Evolutionary conservation across 2,888 invertebrate genomes (phyloP).

Genomic region (Leucophora obtusa): DNA sequence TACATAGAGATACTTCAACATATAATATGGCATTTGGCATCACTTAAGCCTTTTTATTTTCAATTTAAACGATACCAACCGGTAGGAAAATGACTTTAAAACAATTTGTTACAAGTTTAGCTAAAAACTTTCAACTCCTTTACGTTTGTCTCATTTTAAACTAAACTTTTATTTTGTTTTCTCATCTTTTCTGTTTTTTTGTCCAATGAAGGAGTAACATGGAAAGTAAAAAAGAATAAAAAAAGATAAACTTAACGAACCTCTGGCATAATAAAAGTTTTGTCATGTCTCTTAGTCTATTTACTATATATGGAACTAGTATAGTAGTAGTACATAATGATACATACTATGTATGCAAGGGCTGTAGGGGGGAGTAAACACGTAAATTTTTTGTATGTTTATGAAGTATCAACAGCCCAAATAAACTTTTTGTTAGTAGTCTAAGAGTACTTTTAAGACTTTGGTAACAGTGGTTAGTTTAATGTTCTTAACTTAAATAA

Average conservation of each 20-base stretch:
- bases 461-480: slow-evolving; percentile 56
- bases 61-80: slow-evolving; percentile 59
- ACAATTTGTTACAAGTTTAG: slow-evolving; percentile 56
- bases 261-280: slow-evolving; percentile 58
- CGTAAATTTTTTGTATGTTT: slow-evolving; percentile 30
- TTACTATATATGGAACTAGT: not conserved
- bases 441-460: slow-evolving; percentile 52
- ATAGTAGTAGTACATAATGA: not conserved
- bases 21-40: slow-evolving; percentile 48
- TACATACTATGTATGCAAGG: not conserved
- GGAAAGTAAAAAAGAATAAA: slow-evolving; percentile 10
- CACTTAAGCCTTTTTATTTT: slow-evolving; percentile 42
- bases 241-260: slow-evolving; percentile 45
- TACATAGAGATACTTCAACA: not conserved
- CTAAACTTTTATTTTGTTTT: slow-evolving; percentile 10
- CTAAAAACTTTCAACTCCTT: slow-evolving; percentile 54
- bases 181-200: not conserved
- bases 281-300: slow-evolving; percentile 42
- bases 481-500: slow-evolving; percentile 39
- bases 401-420: slow-evolving; percentile 51
- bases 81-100: slow-evolving; percentile 60
- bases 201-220: slow-evolving; percentile 35
- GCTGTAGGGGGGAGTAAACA: not conserved
- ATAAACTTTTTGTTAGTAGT: slow-evolving; percentile 22
- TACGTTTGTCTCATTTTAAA: slow-evolving; percentile 41